A percentile compares a stretch with the other conserved stretches of the same genome.
Evolutionary conservation across 2,797 vertebrate genomes (phyloP).

Genomic region (Platalea minor): DNA sequence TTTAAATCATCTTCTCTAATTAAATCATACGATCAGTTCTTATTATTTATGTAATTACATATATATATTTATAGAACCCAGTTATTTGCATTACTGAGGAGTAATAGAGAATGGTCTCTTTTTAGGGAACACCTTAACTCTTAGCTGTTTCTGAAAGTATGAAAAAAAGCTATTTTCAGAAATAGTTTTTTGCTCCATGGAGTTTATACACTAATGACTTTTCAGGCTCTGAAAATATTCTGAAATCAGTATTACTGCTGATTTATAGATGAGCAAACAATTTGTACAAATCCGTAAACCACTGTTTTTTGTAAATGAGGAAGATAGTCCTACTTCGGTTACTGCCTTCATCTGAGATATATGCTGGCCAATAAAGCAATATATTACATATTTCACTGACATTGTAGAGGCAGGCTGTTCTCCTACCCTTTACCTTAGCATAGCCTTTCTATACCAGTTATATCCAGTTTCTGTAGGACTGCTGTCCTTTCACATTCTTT

Average conservation of each 20-base stretch:
- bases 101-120: neutral
- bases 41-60: neutral
- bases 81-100: neutral
- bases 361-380: neutral
- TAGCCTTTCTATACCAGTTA: neutral
- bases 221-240: neutral
- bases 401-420: neutral
- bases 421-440: neutral
- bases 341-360: neutral
- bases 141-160: neutral
- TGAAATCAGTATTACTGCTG: neutral
- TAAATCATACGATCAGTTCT: neutral
- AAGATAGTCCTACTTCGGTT: neutral
- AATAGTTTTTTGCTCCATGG: neutral
- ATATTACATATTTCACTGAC: neutral
- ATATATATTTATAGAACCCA: neutral
- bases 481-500: neutral
- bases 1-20: neutral
- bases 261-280: neutral
- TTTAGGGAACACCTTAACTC: neutral
- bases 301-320: neutral
- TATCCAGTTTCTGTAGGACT: neutral
- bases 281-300: neutral
- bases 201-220: neutral
- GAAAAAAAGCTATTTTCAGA: neutral